Evolutionary conservation across 2,888 invertebrate genomes (phyloP).

Genomic region (Tipula confusa): DNA sequence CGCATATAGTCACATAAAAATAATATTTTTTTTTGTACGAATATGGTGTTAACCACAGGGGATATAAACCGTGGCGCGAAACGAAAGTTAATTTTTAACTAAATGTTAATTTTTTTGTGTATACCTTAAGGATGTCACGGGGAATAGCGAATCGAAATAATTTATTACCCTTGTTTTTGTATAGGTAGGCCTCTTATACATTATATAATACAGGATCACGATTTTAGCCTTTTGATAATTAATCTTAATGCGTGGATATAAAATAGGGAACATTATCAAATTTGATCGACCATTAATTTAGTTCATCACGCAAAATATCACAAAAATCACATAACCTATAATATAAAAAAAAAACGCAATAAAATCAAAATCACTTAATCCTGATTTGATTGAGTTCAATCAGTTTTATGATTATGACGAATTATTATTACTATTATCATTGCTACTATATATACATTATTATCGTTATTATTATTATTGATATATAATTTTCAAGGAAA

Average conservation of each 20-base stretch:
- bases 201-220: background rate
- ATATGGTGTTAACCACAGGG: background rate
- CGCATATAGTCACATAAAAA: background rate
- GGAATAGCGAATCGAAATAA: background rate
- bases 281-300: background rate
- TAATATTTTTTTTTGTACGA: no score
- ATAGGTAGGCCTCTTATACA: background rate
- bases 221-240: background rate
- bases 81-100: constrained; percentile 4
- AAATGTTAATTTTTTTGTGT: background rate
- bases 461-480: background rate
- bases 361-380: constrained; percentile 12
- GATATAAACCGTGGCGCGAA: background rate
- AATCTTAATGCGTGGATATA: background rate
- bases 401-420: constrained; percentile 3
- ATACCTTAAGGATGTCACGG: background rate
- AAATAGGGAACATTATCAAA: background rate
- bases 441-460: background rate
- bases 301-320: background rate
- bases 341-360: background rate
- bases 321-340: background rate
- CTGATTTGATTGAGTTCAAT: constrained; percentile 25
- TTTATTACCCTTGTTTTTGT: background rate
- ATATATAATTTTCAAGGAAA: background rate
- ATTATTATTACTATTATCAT: background rate